Conservation (phyloP, 1,140 invertebrate species). For the Odontomachus brunneus region DNA sequence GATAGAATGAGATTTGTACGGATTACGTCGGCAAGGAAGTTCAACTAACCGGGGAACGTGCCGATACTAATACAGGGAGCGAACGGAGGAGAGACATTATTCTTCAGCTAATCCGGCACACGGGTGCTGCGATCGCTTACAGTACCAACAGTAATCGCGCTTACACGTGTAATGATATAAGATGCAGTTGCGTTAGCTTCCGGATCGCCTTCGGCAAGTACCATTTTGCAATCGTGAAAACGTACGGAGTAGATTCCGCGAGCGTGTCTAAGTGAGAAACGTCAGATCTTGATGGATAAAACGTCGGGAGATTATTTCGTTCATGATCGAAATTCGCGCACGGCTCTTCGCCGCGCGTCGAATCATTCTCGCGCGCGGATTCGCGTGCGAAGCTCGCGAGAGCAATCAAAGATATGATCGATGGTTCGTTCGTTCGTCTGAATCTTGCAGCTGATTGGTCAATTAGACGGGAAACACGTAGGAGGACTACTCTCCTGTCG, state of each 20-base stretch:
- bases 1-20: slow-evolving; percentile 2
- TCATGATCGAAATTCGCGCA: not conserved
- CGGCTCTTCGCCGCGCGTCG: too few relatives aligned
- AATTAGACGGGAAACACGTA: slow-evolving; percentile 85
- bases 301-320: slow-evolving; percentile 22
- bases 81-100: slow-evolving; percentile 7
- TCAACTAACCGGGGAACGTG: not conserved
- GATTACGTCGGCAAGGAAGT: slow-evolving; percentile 1
- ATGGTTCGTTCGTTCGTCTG: slow-evolving; percentile 83
- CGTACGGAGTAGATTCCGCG: not conserved
- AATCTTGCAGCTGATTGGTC: slow-evolving; percentile 84
- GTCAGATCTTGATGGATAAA: slow-evolving; percentile 23
- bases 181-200: slow-evolving; percentile 1
- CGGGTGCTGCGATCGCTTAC: slow-evolving; percentile 35
- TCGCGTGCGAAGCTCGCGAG: slow-evolving; percentile 52
- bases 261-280: slow-evolving; percentile 1
- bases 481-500: slow-evolving; percentile 75
- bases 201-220: slow-evolving; percentile 6
- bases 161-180: slow-evolving; percentile 27
- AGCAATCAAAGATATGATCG: slow-evolving; percentile 82
- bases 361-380: slow-evolving; percentile 23
- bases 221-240: slow-evolving; percentile 24
- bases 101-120: slow-evolving; percentile 17
- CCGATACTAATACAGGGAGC: not conserved
- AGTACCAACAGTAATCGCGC: slow-evolving; percentile 21